Conservation (phyloP, 1,140 invertebrate genomes). For the Saccostrea cuccullata region DNA sequence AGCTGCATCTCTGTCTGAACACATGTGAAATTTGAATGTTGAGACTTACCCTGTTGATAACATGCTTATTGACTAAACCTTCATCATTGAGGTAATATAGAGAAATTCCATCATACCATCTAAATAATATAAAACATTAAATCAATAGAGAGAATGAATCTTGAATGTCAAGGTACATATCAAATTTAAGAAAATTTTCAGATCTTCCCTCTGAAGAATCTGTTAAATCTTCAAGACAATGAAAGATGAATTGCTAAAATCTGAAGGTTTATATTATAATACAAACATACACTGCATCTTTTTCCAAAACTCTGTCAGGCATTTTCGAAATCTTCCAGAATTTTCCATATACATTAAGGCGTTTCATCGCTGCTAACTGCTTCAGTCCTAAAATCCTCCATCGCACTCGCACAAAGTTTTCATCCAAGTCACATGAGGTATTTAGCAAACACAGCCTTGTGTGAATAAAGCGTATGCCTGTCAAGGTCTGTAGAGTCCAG, state of each 20-base stretch:
- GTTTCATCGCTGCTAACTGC: background rate
- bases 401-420: conserved; percentile 19
- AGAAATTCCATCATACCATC: conserved; percentile 18
- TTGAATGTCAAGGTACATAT: background rate
- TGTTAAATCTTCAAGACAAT: background rate
- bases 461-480: background rate
- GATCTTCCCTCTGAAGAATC: background rate
- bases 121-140: background rate
- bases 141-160: background rate
- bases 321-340: conserved; percentile 25
- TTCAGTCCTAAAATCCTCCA: conserved; percentile 16
- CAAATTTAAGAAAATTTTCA: background rate
- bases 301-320: background rate
- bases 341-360: conserved; percentile 13
- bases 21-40: background rate
- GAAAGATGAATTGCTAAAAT: too few species aligned
- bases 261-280: background rate
- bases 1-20: background rate
- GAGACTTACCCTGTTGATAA: background rate
- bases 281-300: conserved; percentile 9
- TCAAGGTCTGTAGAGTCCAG: background rate
- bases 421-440: conserved; percentile 28
- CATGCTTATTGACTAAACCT: conserved; percentile 16
- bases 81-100: conserved; percentile 28
- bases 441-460: background rate